Conservation (phyloP, 2,797 vertebrate genomes). For the Phaenicophaeus curvirostris region DNA sequence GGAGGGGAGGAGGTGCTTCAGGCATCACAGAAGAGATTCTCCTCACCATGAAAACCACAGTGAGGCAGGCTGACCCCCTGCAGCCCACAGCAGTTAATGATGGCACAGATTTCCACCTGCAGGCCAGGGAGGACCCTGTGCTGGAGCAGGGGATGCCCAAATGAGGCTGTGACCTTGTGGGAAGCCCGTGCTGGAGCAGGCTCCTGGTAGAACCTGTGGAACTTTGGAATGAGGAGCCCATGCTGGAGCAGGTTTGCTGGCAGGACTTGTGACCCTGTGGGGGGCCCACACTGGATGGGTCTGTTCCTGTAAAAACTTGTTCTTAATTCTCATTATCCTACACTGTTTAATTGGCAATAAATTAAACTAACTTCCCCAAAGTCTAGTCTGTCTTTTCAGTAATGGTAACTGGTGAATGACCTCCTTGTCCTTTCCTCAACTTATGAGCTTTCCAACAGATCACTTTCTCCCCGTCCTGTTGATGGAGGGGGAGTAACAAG, state of each 20-base stretch:
- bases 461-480: not conserved
- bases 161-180: too few relatives aligned
- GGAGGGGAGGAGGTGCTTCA: not conserved
- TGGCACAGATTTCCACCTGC: too few relatives aligned
- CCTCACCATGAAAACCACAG: rapidly evolving
- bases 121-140: too few relatives aligned
- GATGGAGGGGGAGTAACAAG: rapidly evolving
- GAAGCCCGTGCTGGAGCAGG: too few relatives aligned
- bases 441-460: rapidly evolving
- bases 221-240: not conserved
- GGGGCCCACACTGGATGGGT: not conserved
- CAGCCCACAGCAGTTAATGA: too few relatives aligned
- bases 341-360: not conserved
- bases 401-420: rapidly evolving
- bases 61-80: not conserved
- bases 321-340: not conserved
- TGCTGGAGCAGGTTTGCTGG: not conserved
- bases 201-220: not conserved
- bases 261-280: not conserved
- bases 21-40: rapidly evolving
- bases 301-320: not conserved
- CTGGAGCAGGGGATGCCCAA: too few relatives aligned
- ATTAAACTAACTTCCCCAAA: not conserved
- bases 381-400: not conserved
- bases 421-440: not conserved